Evolutionary conservation across 1,140 invertebrate species (phyloP), one percentile per base, ranked within the genome.

Genomic region (Drosophila kanapiae): DNA sequence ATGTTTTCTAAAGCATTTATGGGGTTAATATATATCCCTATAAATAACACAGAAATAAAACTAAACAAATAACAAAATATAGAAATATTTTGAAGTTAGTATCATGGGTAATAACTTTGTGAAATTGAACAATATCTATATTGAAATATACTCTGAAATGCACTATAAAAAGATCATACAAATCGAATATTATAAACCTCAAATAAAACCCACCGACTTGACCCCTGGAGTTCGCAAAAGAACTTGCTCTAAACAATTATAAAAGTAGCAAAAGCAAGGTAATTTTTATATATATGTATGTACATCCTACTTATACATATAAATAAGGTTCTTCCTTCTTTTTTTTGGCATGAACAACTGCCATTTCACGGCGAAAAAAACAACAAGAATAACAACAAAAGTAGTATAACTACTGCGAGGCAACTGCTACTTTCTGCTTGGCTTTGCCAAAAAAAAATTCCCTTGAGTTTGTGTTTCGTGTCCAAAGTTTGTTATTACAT

Each of bases 401-500:
- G 3, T 57, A 10, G 11, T 37, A 54, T 0, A 23, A 54, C 51
- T 37, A 38, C 33, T 38, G 53, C 33, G 13, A 37, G 33, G 23
- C 53, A 54, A 54, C 53, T 38, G 53, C 53, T 54, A 54, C 53
- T 54, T 54, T 54, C 33, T 23, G 53, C 53, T 54, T 54, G 53
- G 53, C 53, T 38, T 37, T 54, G 53, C 53, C 53, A 54, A 54
- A 38, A 38, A 37, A 31, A 35, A 38, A 54, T 37, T 54, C 53
- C 53, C 53, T 5, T 8, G 53, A 54, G 53, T 38, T 54, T 37
- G 53, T 57, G 51, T 75, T 64, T 75, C 71, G 79, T 81, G 79
- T 58, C 79, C 48, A 23, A 65, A 65, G 78, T 76, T 81, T 81
- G 79, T 81, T 81, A 81, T 81, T 80, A 80, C 80, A 80, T 80